A percentile compares a stretch with the other conserved stretches of the same genome.
phyloP scores from a whole-genome alignment of 2,797 vertebrate species.

The Aulostomus chinensis region DNA sequence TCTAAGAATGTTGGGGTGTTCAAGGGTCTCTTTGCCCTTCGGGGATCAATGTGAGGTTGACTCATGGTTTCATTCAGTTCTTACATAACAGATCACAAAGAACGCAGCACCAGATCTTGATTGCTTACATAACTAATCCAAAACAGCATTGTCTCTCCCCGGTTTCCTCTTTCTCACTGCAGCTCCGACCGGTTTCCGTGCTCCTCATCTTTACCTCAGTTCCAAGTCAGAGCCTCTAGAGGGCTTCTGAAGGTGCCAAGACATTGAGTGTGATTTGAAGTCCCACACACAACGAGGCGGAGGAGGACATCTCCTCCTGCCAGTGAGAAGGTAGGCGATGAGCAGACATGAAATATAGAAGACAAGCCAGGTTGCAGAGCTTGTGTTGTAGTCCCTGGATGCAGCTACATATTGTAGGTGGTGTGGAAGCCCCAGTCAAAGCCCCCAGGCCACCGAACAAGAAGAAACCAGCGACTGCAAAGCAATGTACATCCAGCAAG shows the following conservation, averaged over 20 bases:
- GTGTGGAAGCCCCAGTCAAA: slow-evolving; percentile 34
- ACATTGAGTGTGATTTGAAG: slow-evolving; percentile 58
- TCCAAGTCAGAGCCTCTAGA: slow-evolving; percentile 53
- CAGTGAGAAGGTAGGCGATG: slow-evolving; percentile 70
- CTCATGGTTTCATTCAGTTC: slow-evolving; percentile 17
- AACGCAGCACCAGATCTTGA: slow-evolving; percentile 45
- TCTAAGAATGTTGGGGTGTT: neutral
- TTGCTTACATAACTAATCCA: slow-evolving; percentile 63
- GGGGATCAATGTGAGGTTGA: slow-evolving; percentile 22
- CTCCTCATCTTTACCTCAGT: slow-evolving; percentile 46
- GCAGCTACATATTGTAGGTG: slow-evolving; percentile 49
- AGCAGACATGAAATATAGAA: slow-evolving; percentile 51
- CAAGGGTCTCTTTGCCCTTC: slow-evolving; percentile 1
- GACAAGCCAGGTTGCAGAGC: neutral
- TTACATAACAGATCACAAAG: slow-evolving; percentile 41
- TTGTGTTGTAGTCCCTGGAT: slow-evolving; percentile 32
- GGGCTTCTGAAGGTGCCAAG: slow-evolving; percentile 61
- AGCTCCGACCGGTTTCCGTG: slow-evolving; percentile 38
- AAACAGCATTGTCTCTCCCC: slow-evolving; percentile 50
- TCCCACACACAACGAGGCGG: slow-evolving; percentile 56
- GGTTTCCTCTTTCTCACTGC: slow-evolving; percentile 27
- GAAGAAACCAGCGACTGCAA: slow-evolving; percentile 8
- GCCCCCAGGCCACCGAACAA: slow-evolving; percentile 23
- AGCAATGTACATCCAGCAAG: no score
- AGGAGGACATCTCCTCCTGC: slow-evolving; percentile 63